Evolutionary conservation across 2,113 vertebrate species (phyloP).

Genomic region (Marcusenius ussheri): DNA sequence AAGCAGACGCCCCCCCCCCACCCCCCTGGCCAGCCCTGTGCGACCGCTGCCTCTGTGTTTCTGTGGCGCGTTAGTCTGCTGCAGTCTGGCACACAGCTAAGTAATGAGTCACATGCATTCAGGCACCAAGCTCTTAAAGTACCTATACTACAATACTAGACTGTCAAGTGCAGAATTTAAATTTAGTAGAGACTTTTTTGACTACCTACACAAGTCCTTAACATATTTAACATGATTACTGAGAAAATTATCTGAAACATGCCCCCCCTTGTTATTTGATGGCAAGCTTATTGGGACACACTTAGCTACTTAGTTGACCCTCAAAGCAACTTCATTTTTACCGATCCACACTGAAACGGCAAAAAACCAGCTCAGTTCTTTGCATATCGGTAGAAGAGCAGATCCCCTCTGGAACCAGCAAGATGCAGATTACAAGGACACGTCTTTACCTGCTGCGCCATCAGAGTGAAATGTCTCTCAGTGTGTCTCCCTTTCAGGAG

Average conservation of each 20-base stretch:
- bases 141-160: neutral
- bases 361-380: neutral
- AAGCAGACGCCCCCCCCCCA: no score
- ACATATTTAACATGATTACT: neutral
- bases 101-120: neutral
- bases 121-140: neutral
- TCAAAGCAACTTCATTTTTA: neutral
- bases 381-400: neutral
- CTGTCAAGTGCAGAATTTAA: neutral
- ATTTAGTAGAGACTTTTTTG: neutral
- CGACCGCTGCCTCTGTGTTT: no score
- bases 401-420: neutral
- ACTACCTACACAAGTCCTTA: neutral
- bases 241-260: constrained; percentile 24
- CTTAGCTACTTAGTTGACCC: neutral
- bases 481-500: neutral
- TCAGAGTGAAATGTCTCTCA: neutral
- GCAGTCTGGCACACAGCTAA: no score
- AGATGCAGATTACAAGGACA: neutral
- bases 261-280: constrained; percentile 41
- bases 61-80: no score
- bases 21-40: no score
- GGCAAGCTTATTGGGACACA: constrained; percentile 45
- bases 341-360: neutral
- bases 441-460: neutral